Percentiles rank a stretch among this genome's conserved stretches.
Conservation (phyloP, 30 jellyfish, hydroid and myxozoan genomes). For the Turritopsis dohrnii region DNA sequence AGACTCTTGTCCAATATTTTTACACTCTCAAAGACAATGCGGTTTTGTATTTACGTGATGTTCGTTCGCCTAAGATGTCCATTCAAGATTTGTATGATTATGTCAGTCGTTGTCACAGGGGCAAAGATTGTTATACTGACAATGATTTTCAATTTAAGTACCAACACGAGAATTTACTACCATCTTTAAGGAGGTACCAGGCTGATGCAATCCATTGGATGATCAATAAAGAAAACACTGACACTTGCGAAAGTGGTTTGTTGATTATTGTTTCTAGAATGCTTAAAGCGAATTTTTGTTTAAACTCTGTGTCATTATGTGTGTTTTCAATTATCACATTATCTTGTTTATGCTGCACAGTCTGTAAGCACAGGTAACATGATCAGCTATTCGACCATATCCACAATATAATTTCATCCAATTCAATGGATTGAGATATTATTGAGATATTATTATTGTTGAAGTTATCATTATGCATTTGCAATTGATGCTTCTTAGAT, state of each 20-base stretch:
- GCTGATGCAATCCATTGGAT: conserved; percentile 64
- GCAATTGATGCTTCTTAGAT: background rate
- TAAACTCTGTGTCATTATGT: background rate
- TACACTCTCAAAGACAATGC: conserved; percentile 24
- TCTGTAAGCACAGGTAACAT: too few relatives aligned
- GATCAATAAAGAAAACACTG: conserved; percentile 47
- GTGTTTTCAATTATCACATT: background rate
- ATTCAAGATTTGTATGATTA: conserved; percentile 10
- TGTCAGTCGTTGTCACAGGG: background rate
- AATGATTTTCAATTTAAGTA: background rate
- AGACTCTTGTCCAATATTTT: conserved; percentile 18
- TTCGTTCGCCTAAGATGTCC: background rate
- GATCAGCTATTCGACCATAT: too few relatives aligned
- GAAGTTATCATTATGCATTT: too few relatives aligned
- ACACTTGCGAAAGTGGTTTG: conserved; percentile 28
- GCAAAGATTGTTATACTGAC: background rate
- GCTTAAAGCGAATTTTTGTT: too few relatives aligned
- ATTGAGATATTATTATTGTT: too few relatives aligned
- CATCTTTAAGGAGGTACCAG: conserved; percentile 52
- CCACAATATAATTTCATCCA: too few relatives aligned
- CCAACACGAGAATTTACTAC: conserved; percentile 20
- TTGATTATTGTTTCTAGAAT: background rate
- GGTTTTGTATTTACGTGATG: background rate
- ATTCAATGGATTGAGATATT: too few relatives aligned
- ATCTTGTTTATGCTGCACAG: too few relatives aligned